These are phyloP conservation scores for Ageneiosus marmoratus DNA, from an alignment of 2,113 vertebrate genomes.

Conservation along the genomic window DNA sequence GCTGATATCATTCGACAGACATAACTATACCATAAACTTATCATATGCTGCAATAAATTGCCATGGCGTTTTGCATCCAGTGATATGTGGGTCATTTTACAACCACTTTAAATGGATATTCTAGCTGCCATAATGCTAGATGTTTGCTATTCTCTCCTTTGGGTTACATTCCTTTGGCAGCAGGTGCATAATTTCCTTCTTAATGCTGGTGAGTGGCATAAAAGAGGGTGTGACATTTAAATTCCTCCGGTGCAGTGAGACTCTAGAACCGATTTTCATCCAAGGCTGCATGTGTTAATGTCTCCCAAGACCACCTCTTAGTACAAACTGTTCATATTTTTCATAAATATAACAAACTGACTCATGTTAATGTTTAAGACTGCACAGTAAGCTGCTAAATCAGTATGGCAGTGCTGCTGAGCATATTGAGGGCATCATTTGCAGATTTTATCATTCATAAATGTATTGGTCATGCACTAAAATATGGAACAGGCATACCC, in stretches of 20 bases:
- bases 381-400: background rate
- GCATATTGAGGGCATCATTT: background rate
- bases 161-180: background rate
- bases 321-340: background rate
- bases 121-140: background rate
- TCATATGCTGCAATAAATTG: background rate
- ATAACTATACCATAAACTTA: background rate
- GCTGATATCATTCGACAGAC: background rate
- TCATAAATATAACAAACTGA: background rate
- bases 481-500: background rate
- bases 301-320: background rate
- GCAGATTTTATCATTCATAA: background rate
- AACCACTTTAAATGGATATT: background rate
- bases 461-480: background rate
- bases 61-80: background rate
- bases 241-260: background rate
- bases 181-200: background rate
- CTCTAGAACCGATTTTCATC: background rate
- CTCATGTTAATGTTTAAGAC: background rate
- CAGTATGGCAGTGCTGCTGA: background rate
- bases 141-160: background rate
- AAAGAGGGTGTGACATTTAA: conserved; percentile 10
- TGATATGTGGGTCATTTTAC: background rate
- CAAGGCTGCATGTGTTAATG: background rate
- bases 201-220: background rate